A percentile compares a stretch with the other conserved stretches of the same genome.
These are phyloP conservation scores for Trilocha varians DNA, from an alignment of 2,888 invertebrate genomes.

Conservation along the genomic window DNA sequence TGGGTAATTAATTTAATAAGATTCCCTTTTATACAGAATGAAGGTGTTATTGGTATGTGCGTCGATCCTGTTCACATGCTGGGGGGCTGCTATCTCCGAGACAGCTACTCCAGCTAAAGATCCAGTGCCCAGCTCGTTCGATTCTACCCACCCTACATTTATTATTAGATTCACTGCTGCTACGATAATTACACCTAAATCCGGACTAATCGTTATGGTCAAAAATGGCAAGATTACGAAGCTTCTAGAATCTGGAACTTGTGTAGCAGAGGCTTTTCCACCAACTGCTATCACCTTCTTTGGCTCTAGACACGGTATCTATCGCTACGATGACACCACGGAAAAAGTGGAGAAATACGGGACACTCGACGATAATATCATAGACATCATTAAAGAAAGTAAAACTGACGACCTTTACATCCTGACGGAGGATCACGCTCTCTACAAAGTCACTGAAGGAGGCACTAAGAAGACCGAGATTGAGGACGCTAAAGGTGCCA, in stretches of 20 bases:
- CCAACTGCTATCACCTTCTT: neutral
- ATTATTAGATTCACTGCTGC: conserved; percentile 27
- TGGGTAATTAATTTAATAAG: no score
- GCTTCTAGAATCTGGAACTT: no score
- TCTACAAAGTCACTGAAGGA: no score
- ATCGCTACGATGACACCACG: neutral
- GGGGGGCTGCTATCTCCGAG: conserved; percentile 20
- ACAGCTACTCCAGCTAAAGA: no score
- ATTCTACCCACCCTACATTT: conserved; percentile 16
- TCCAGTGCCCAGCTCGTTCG: conserved; percentile 9
- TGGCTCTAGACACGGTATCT: neutral
- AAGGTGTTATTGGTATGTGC: conserved; percentile 15
- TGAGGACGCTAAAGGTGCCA: no score
- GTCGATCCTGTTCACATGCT: conserved; percentile 18
- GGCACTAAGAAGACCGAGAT: neutral
- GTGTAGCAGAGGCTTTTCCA: neutral
- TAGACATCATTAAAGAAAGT: neutral
- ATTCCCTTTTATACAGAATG: conserved; percentile 19
- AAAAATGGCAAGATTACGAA: conserved; percentile 19
- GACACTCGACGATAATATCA: neutral
- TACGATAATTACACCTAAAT: conserved; percentile 17
- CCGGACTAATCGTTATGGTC: conserved; percentile 29
- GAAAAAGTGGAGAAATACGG: neutral
- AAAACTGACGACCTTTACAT: no score
- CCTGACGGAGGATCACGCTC: no score